Evolutionary conservation across 2,797 vertebrate genomes (phyloP).

Genomic region (Neosalanx taihuensis): DNA sequence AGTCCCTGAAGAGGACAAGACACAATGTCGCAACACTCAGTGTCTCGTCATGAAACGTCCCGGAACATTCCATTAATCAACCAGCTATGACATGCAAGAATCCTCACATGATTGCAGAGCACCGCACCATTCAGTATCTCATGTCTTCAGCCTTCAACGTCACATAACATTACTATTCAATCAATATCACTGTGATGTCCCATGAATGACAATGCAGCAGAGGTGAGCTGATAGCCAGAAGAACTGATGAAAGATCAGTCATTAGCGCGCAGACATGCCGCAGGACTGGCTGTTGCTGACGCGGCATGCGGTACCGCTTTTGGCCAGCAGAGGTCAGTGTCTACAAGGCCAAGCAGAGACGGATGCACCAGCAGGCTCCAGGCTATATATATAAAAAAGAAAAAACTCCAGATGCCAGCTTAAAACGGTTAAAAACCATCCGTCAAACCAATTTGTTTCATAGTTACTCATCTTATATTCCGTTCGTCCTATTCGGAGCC

Average conservation of each 20-base stretch:
- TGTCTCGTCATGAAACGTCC: too few species aligned
- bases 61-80: too few species aligned
- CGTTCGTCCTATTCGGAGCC: conserved; percentile 16
- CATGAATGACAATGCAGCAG: neutral
- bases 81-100: too few species aligned
- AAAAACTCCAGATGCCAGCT: conserved; percentile 48
- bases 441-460: conserved; percentile 45
- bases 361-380: neutral
- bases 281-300: neutral
- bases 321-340: conserved; percentile 65
- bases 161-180: too few species aligned
- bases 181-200: too few species aligned
- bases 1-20: too few species aligned
- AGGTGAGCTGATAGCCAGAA: neutral
- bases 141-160: too few species aligned
- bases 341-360: conserved; percentile 23
- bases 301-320: conserved; percentile 14
- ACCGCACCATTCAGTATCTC: too few species aligned
- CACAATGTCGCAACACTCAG: too few species aligned
- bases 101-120: too few species aligned
- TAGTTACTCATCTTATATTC: conserved; percentile 42
- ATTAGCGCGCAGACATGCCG: neutral
- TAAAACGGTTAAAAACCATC: conserved; percentile 49
- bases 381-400: conserved; percentile 9
- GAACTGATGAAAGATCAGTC: neutral